phyloP scores from a whole-genome alignment of 2,113 vertebrate genomes.

The Pelecanus crispus region DNA sequence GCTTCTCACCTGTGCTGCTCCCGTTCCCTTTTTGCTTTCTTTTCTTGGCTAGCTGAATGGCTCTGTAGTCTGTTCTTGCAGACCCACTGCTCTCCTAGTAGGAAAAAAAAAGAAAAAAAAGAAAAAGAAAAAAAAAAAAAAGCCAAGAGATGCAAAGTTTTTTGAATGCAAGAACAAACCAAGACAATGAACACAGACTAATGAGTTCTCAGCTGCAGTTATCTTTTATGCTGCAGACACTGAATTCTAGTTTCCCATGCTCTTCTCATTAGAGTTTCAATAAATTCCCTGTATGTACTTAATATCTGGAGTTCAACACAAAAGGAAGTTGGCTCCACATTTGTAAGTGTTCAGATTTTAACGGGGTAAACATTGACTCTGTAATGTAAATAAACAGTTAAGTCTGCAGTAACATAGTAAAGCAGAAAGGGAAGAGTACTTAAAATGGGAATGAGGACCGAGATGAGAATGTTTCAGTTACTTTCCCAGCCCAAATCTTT shows the following conservation, averaged over 20 bases:
- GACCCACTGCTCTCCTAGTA: slow-evolving; percentile 90
- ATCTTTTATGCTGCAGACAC: not conserved
- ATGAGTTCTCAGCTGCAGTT: not conserved
- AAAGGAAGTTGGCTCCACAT: not conserved
- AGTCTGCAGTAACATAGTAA: not conserved
- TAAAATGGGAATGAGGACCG: not conserved
- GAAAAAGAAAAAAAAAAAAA: not conserved
- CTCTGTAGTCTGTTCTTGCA: slow-evolving; percentile 94
- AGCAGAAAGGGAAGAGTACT: not conserved
- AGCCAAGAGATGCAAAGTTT: slow-evolving; percentile 40
- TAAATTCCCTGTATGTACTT: not conserved
- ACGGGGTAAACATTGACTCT: not conserved
- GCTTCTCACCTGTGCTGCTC: slow-evolving; percentile 74
- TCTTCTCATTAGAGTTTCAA: not conserved
- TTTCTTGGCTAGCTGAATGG: slow-evolving; percentile 91
- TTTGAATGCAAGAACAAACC: slow-evolving; percentile 4
- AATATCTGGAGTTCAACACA: not conserved
- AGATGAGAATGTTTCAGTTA: not conserved
- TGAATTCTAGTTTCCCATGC: not conserved
- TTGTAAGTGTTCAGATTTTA: not conserved
- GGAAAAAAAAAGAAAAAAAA: not conserved
- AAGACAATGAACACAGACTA: not conserved
- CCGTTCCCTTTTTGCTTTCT: slow-evolving; percentile 83
- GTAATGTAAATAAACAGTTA: not conserved
- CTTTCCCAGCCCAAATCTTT: not conserved